Base-by-base conservation (phyloP, 2,888 invertebrate genomes). In the Perdita meconis region DNA sequence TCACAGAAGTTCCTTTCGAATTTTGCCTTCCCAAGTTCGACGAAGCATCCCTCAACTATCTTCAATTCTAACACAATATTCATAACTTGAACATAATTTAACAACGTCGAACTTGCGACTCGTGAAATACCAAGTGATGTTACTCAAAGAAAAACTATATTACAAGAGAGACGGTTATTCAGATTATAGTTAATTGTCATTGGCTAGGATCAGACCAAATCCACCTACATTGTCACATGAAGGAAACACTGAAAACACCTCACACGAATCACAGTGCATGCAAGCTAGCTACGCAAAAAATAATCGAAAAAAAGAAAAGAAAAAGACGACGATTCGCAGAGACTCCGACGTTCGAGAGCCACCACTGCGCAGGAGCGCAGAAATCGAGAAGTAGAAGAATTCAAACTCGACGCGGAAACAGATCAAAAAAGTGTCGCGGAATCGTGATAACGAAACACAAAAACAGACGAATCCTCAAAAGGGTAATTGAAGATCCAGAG, bases 331-430 rank as follows among this genome's bases (percentile, higher is more conserved):
- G 55, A 55, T 59, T 73, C 60, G 78, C 84, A 77, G 65, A 71
- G 78, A 85, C 76, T 85, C 81, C 80, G 80, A 84, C 79, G 80
- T 84, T 84, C 80, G 69, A 78, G 47, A 78, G 47, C 57, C 75
- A 68, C 19, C 65, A 24, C 68, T 51, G 73, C 80, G 67, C 67
- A 66, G 56, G 42, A 51, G 66, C 72, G 79, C 61, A 59, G 47
- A 73, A 63, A 75, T 75, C 72, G 76, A 75, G 69, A 67, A 70
- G 63, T 78, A 30, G 67, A 64, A 61, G 64, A 61, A 66, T 59
- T 34, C 30, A 65, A 22, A 30, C 16, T 24, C 55, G 56, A 16
- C 34, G 26, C 42, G 47, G n/a, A 64, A 38, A 40, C 19, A 8
- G 22, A 8, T 8, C 57, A 67, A 61, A 34, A 67, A 34, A 65